Evolutionary conservation across 92 coral and sea anemone genomes (phyloP).

Genomic region (Pocillopora grandis): DNA sequence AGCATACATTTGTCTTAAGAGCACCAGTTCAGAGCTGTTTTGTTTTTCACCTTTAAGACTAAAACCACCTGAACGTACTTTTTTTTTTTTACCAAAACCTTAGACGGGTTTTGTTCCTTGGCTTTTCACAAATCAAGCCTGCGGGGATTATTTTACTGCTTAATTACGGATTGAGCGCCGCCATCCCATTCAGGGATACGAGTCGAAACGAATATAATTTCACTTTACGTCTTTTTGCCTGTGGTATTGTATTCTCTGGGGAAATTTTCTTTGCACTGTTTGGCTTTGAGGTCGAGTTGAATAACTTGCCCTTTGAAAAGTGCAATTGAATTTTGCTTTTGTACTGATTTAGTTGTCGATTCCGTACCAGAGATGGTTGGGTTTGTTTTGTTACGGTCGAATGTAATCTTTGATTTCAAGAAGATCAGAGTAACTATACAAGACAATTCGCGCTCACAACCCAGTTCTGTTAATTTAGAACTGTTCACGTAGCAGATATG

Average conservation of each 20-base stretch:
- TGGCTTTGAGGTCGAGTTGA: conserved; percentile 21
- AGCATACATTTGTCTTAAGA: conserved; percentile 16
- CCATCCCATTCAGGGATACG: neutral
- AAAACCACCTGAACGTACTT: conserved; percentile 9
- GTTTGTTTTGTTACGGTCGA: neutral
- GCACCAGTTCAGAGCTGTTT: neutral
- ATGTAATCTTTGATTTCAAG: neutral
- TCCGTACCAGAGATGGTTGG: neutral
- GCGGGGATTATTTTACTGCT: neutral
- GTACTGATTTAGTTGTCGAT: conserved; percentile 7
- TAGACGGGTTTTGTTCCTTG: neutral
- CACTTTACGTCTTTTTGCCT: neutral
- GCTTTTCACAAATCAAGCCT: neutral
- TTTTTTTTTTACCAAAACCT: neutral
- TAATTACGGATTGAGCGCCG: neutral
- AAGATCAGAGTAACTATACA: neutral
- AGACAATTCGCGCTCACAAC: neutral
- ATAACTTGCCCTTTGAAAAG: conserved; percentile 10
- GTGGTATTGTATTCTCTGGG: conserved; percentile 16
- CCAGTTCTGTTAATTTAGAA: neutral
- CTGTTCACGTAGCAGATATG: neutral
- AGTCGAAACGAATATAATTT: neutral
- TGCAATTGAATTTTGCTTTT: conserved; percentile 30
- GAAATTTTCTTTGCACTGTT: conserved; percentile 16
- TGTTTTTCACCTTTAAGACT: neutral